Evolutionary conservation across 1,140 invertebrate species (phyloP), one percentile per base, ranked within the genome.

Genomic region (Drosophila kanapiae): DNA sequence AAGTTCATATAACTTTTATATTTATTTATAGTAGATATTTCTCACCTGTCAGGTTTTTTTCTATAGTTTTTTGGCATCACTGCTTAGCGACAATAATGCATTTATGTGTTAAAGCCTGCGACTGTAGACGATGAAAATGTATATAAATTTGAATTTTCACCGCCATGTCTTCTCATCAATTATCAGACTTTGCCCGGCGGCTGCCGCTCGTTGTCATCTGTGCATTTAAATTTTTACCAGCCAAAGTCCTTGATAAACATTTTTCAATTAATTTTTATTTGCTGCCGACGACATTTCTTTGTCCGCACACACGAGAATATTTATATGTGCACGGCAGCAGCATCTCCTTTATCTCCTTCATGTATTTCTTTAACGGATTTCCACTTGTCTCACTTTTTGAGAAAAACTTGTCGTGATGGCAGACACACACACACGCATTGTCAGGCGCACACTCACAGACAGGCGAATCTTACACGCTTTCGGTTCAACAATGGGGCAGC

Each of bases 191-290:
- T 56, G 14, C 35, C 14, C 9, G 47, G 11, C 47, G 23, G 27
- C 33, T 35, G 14, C 51, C 23, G 42, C 14, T 27, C 27, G 31
- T 29, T 42, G 6, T 8, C 38, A n/a, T 33, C 43, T 48, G 35
- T 60, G 64, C 63, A 70, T 84, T 78, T 72, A 80, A 75, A 78
- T 75, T 71, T 78, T 29, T 56, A 13, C 57, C 74, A 72, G 54
- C 56, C 61, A 88, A 84, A 79, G 81, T 88, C 85, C 85, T 88
- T 88, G 85, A 90, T 88, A 88, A 88, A 88, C 85, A 88, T 88
- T 88, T 88, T 88, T 88, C 85, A 88, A 88, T 88, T 88, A 88
- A 88, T 84, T 88, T 88, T 88, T 90, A 88, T 88, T 81, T 88
- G 84, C 84, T 88, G 84, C 72, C 68, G 62, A 81, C 84, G 84